Conservation (phyloP, 2,888 invertebrate species). For the Ormyrus thymus region DNA sequence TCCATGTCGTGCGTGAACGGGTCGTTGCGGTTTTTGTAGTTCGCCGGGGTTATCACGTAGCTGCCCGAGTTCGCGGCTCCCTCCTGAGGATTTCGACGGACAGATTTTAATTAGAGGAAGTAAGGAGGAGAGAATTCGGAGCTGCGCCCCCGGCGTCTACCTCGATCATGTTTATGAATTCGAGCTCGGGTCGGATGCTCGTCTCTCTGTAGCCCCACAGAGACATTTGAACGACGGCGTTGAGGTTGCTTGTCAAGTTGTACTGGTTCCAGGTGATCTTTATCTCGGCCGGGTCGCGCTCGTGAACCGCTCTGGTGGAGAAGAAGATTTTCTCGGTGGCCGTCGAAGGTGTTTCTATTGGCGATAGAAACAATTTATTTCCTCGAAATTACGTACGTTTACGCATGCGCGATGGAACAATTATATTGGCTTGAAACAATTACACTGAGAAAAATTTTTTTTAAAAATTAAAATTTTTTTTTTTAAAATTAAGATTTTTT, state of each 20-base stretch:
- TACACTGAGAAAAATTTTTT: too few species aligned
- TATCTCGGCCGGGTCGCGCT: constrained; percentile 84
- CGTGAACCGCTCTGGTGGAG: constrained; percentile 83
- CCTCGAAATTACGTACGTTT: too few species aligned
- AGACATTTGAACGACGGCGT: constrained; percentile 86
- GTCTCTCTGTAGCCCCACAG: constrained; percentile 93
- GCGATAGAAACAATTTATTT: background rate
- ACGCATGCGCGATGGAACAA: too few species aligned
- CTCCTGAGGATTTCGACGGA: constrained; percentile 11
- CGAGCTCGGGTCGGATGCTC: constrained; percentile 86
- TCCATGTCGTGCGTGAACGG: constrained; percentile 83
- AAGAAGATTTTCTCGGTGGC: constrained; percentile 92
- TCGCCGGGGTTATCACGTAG: constrained; percentile 84
- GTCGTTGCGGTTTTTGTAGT: constrained; percentile 84
- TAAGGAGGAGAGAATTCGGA: too few species aligned
- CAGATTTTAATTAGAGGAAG: background rate
- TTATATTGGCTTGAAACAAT: too few species aligned
- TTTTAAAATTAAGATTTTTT: too few species aligned
- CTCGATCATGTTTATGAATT: constrained; percentile 87
- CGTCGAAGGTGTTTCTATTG: constrained; percentile 89
- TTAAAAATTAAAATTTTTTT: too few species aligned
- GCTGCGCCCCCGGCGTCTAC: constrained; percentile 62
- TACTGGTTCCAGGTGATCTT: constrained; percentile 89
- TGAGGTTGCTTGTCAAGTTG: constrained; percentile 88
- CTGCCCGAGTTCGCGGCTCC: constrained; percentile 81